These are phyloP conservation scores for Sinosuthora webbiana DNA, from an alignment of 2,113 vertebrate species.

Conservation along the genomic window DNA sequence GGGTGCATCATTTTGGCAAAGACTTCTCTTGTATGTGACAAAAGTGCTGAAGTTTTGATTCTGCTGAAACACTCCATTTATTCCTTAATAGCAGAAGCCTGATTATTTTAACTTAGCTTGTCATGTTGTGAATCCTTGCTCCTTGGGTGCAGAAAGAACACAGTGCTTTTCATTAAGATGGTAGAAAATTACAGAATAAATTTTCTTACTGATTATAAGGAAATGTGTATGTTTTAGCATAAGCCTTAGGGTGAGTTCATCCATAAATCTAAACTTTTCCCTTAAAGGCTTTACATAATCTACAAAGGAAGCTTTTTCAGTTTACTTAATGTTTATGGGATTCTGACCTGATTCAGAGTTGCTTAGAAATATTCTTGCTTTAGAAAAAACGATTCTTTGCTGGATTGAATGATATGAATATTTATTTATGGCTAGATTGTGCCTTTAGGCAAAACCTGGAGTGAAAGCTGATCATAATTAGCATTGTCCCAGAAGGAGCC, in stretches of 20 bases:
- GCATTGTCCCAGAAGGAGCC: neutral
- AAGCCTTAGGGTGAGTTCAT: neutral
- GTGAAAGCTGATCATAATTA: constrained; percentile 3
- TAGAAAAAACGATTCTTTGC: neutral
- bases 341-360: neutral
- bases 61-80: neutral
- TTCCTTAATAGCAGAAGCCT: neutral
- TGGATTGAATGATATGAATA: neutral
- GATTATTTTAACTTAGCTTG: neutral
- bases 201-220: neutral
- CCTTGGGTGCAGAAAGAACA: neutral
- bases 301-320: neutral
- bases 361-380: neutral
- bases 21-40: neutral
- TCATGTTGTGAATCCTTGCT: neutral
- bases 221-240: neutral
- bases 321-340: neutral
- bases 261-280: neutral
- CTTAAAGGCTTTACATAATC: neutral
- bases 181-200: neutral
- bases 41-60: neutral
- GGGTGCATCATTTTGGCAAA: neutral
- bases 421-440: neutral
- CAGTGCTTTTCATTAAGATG: neutral
- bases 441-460: neutral